Evolutionary conservation across 2,797 vertebrate genomes (phyloP).

Genomic region (Enteromius argenteus): DNA sequence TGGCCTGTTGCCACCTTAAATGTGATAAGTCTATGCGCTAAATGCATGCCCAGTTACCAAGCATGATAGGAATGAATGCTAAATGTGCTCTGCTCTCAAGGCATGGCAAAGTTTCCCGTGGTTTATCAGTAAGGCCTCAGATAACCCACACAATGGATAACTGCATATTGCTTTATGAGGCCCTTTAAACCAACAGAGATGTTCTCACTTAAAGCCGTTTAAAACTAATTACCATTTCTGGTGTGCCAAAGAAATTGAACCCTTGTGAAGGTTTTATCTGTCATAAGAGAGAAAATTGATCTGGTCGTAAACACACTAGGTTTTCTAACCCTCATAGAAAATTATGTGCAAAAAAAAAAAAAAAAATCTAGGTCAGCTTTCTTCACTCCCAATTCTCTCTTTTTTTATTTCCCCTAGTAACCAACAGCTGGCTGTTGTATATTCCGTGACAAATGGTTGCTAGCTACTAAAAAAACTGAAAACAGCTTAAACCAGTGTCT

Average conservation of each 20-base stretch:
- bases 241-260: slow-evolving; percentile 30
- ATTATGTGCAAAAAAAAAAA: slow-evolving; percentile 33
- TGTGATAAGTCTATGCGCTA: slow-evolving; percentile 61
- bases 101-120: slow-evolving; percentile 17
- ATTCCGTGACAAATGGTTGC: slow-evolving; percentile 1
- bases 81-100: slow-evolving; percentile 48
- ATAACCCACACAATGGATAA: slow-evolving; percentile 28
- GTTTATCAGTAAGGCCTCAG: slow-evolving; percentile 22
- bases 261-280: slow-evolving; percentile 34
- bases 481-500: slow-evolving; percentile 8
- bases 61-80: slow-evolving; percentile 60
- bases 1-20: slow-evolving; percentile 51
- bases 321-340: slow-evolving; percentile 32
- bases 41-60: slow-evolving; percentile 58
- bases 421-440: slow-evolving; percentile 5
- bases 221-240: slow-evolving; percentile 43
- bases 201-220: slow-evolving; percentile 44
- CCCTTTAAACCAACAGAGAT: slow-evolving; percentile 37
- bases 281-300: slow-evolving; percentile 53
- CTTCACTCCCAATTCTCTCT: not conserved
- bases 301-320: slow-evolving; percentile 50
- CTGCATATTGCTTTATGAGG: slow-evolving; percentile 47
- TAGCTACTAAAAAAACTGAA: not conserved
- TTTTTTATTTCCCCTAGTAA: slow-evolving; percentile 1
- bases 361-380: slow-evolving; percentile 47